Percentiles rank a stretch among this genome's conserved stretches.
Conservation (phyloP, 1,140 invertebrate genomes). For the Drosophila ambigua region DNA sequence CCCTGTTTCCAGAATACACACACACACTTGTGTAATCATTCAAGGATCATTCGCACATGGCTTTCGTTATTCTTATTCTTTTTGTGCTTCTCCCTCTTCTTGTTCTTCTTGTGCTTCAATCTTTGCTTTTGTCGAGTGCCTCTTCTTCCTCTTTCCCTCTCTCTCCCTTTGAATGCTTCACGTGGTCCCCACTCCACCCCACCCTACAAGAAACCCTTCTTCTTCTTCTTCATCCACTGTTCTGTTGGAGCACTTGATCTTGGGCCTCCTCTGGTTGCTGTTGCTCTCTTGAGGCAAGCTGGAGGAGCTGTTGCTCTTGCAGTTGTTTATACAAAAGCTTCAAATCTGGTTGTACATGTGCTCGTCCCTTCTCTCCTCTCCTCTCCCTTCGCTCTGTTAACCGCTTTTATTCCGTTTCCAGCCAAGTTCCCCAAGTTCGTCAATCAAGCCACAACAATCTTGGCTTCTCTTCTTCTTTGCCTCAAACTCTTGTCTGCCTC, state of each 20-base stretch:
- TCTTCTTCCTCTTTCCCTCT: conserved; percentile 28
- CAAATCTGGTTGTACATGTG: conserved; percentile 76
- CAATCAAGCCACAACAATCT: conserved; percentile 39
- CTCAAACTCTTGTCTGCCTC: conserved; percentile 1
- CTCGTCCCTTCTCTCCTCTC: not conserved
- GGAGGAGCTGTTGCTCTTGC: conserved; percentile 44
- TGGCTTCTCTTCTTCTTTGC: not conserved
- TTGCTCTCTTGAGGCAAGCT: conserved; percentile 22
- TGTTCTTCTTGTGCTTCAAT: conserved; percentile 10
- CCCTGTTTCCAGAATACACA: conserved; percentile 13
- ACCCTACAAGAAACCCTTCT: not conserved
- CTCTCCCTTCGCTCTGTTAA: not conserved
- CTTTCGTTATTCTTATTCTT: conserved; percentile 45
- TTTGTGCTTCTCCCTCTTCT: conserved; percentile 14
- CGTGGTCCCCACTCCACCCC: conserved; percentile 13
- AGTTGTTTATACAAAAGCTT: conserved; percentile 77
- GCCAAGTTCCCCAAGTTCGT: conserved; percentile 42
- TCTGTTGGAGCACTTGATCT: conserved; percentile 66
- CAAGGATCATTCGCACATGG: conserved; percentile 71
- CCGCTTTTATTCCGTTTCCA: conserved; percentile 36
- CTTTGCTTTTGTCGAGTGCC: no score
- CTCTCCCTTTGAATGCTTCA: conserved; percentile 39
- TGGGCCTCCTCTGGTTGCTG: conserved; percentile 30
- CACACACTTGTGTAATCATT: conserved; percentile 46
- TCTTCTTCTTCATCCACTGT: not conserved